phyloP scores from a whole-genome alignment of 1,140 invertebrate genomes.

The Chymomyza costata region DNA sequence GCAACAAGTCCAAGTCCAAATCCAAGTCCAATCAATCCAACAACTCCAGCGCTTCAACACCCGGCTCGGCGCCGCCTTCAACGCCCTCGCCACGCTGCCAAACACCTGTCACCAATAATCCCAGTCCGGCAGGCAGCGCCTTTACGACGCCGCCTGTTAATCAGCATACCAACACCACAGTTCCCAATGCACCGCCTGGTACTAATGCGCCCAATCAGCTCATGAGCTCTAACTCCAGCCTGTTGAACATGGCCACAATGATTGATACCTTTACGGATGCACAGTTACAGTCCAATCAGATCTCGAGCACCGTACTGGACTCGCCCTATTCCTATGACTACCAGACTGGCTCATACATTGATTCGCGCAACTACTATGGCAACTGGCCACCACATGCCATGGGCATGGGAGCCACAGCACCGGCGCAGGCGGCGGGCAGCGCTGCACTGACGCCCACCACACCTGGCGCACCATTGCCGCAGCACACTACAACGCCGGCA shows the following conservation, averaged over 20 bases:
- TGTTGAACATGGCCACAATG: conserved; percentile 83
- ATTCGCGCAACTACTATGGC: conserved; percentile 73
- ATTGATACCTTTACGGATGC: conserved; percentile 84
- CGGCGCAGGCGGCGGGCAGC: conserved; percentile 29
- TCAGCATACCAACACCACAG: conserved; percentile 28
- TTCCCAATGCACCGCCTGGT: conserved; percentile 6
- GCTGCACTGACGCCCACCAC: conserved; percentile 45
- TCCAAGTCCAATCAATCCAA: conserved; percentile 60
- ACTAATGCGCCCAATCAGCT: conserved; percentile 62
- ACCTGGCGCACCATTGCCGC: conserved; percentile 33
- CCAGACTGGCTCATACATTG: conserved; percentile 76
- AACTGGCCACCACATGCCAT: conserved; percentile 70
- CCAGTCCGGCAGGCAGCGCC: conserved; percentile 72
- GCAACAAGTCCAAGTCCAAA: conserved; percentile 47
- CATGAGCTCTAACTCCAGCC: conserved; percentile 77
- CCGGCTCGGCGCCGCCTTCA: conserved; percentile 75
- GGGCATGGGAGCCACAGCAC: conserved; percentile 27
- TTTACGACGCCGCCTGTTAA: conserved; percentile 70
- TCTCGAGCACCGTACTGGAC: conserved; percentile 86
- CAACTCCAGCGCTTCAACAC: conserved; percentile 61
- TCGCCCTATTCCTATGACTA: conserved; percentile 83
- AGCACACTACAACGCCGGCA: conserved; percentile 29
- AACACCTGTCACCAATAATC: conserved; percentile 74
- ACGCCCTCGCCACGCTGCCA: conserved; percentile 74
- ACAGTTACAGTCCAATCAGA: conserved; percentile 87